Percentiles rank a stretch among this genome's conserved stretches.
Evolutionary conservation across 2,888 invertebrate species (phyloP).

Genomic region (Acronicta alni): DNA sequence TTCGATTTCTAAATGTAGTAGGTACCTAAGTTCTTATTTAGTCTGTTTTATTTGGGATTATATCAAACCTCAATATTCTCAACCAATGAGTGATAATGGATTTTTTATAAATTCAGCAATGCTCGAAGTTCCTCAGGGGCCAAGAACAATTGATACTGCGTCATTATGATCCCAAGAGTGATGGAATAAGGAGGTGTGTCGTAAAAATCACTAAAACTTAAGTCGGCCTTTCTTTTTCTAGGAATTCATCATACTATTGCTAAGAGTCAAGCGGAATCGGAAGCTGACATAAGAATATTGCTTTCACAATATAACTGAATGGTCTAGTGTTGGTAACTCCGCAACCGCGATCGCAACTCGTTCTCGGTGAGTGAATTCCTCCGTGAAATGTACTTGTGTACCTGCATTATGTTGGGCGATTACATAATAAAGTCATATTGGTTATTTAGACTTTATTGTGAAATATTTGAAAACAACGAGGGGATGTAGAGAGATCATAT

Average conservation of each 20-base stretch:
- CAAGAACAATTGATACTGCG: no score
- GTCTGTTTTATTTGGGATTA: no score
- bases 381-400: slow-evolving; percentile 49
- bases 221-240: no score
- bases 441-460: slow-evolving; percentile 22
- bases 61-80: no score
- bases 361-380: slow-evolving; percentile 72
- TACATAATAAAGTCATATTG: slow-evolving; percentile 35
- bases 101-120: no score
- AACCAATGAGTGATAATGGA: no score
- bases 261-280: slow-evolving; percentile 10
- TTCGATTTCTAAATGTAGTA: background rate
- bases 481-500: slow-evolving; percentile 12
- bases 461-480: slow-evolving; percentile 20
- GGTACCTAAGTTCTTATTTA: no score
- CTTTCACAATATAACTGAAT: slow-evolving; percentile 13
- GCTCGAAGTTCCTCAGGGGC: no score
- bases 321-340: slow-evolving; percentile 26
- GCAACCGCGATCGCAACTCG: slow-evolving; percentile 35
- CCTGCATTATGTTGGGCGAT: slow-evolving; percentile 52
- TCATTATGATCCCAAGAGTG: no score
- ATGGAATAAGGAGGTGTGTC: no score
- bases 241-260: no score
- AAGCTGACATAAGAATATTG: slow-evolving; percentile 19
- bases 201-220: no score